These are phyloP conservation scores for Apostichopus japonicus DNA, from an alignment of 35 echinoderm and acorn worm genomes.

Conservation along the genomic window DNA sequence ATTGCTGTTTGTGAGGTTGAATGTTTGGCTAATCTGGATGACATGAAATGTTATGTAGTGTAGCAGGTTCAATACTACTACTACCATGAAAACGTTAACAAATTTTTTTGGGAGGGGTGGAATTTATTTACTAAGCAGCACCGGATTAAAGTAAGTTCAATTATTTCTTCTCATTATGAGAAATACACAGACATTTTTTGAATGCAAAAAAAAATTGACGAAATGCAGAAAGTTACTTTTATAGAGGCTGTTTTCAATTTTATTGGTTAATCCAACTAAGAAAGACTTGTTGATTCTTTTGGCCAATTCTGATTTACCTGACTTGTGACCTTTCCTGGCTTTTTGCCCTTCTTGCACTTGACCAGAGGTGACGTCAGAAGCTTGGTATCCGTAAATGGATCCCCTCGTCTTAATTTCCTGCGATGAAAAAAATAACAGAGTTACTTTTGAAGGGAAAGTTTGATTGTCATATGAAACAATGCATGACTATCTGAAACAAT, in stretches of 20 bases:
- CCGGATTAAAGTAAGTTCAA: too few relatives aligned
- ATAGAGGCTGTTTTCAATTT: background rate
- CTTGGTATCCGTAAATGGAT: conserved; percentile 31
- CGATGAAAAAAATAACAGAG: background rate
- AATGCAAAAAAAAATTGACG: background rate
- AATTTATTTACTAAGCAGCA: too few relatives aligned
- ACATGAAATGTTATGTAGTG: too few relatives aligned
- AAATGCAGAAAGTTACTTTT: background rate
- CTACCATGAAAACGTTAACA: too few relatives aligned
- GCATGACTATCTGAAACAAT: too few relatives aligned
- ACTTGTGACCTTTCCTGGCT: background rate
- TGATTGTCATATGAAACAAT: too few relatives aligned
- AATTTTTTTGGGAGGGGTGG: too few relatives aligned
- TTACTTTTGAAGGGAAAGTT: too few relatives aligned
- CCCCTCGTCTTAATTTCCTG: conserved; percentile 42
- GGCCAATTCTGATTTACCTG: background rate
- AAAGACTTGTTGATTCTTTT: background rate
- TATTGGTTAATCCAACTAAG: background rate
- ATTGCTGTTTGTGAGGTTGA: too few relatives aligned
- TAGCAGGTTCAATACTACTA: too few relatives aligned
- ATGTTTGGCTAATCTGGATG: too few relatives aligned
- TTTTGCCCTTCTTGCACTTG: conserved; percentile 2
- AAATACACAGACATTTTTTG: background rate
- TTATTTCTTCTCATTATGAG: background rate
- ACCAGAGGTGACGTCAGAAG: conserved; percentile 35